Percentiles rank a stretch among this genome's conserved stretches.
These are phyloP conservation scores for Anguilla obscura DNA, from an alignment of 2,797 vertebrate species.

Conservation along the genomic window DNA sequence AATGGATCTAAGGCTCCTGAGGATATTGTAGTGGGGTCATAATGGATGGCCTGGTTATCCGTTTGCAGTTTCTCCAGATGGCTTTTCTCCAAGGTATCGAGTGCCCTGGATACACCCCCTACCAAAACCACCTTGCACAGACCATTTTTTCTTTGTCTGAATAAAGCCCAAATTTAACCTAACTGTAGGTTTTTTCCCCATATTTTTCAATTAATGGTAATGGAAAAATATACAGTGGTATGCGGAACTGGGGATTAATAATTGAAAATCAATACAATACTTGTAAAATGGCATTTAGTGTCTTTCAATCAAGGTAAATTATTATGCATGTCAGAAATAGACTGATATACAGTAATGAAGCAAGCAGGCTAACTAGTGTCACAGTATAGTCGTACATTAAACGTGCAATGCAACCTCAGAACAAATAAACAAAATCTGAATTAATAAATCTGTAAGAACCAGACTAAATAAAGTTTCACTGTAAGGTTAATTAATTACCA, in stretches of 20 bases:
- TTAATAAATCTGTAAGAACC: not conserved
- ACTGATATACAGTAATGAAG: not conserved
- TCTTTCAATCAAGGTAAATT: not conserved
- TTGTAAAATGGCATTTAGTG: not conserved
- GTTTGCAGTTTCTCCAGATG: constrained; percentile 18
- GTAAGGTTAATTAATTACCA: not conserved
- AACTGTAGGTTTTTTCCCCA: not conserved
- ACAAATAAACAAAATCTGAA: not conserved
- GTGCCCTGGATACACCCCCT: not conserved
- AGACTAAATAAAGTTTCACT: not conserved
- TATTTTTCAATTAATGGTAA: not conserved
- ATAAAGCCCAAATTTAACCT: not conserved
- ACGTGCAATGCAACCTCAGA: not conserved
- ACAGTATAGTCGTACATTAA: not conserved
- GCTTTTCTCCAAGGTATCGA: not conserved
- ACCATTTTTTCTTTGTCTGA: not conserved
- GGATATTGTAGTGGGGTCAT: not conserved
- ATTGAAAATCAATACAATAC: not conserved
- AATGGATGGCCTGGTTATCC: constrained; percentile 19
- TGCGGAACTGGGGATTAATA: not conserved
- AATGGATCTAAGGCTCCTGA: not conserved
- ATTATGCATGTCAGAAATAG: not conserved
- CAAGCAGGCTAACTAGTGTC: not conserved
- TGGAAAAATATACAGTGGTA: not conserved
- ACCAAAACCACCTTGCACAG: not conserved